Conservation (phyloP, 2,113 vertebrate species). For the Empidonax alnorum region DNA sequence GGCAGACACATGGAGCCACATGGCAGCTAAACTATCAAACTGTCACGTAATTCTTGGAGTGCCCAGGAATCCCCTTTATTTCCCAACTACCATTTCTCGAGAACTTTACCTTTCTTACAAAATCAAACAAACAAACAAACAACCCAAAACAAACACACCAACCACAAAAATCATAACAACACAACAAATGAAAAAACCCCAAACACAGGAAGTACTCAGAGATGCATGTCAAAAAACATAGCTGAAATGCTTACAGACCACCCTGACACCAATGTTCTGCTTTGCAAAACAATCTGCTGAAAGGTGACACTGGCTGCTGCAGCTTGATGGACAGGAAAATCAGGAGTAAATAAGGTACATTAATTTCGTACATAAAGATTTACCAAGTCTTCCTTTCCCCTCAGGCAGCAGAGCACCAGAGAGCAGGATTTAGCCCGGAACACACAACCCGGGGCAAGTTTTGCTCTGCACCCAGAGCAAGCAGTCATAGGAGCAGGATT, state of each 20-base stretch:
- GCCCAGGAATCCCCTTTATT: not conserved
- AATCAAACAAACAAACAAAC: not conserved
- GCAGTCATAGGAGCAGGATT: not conserved
- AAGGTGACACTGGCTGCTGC: not conserved
- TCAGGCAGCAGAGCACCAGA: not conserved
- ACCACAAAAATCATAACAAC: not conserved
- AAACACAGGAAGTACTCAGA: not conserved
- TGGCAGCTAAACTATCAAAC: rapidly evolving
- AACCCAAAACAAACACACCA: not conserved
- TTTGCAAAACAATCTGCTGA: not conserved
- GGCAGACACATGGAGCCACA: not conserved
- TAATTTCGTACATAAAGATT: not conserved
- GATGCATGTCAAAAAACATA: not conserved
- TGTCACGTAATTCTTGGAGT: not conserved
- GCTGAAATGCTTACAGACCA: not conserved
- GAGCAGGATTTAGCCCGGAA: not conserved
- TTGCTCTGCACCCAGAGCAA: not conserved
- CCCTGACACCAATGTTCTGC: not conserved
- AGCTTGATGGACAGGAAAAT: not conserved
- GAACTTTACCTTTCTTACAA: not conserved
- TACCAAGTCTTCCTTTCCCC: not conserved
- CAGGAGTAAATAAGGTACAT: not conserved
- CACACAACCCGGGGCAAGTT: not conserved
- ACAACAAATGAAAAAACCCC: not conserved
- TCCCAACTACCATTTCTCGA: not conserved